Base-by-base conservation (phyloP, 2,888 invertebrate species). In the Cephus pygmeus region DNA sequence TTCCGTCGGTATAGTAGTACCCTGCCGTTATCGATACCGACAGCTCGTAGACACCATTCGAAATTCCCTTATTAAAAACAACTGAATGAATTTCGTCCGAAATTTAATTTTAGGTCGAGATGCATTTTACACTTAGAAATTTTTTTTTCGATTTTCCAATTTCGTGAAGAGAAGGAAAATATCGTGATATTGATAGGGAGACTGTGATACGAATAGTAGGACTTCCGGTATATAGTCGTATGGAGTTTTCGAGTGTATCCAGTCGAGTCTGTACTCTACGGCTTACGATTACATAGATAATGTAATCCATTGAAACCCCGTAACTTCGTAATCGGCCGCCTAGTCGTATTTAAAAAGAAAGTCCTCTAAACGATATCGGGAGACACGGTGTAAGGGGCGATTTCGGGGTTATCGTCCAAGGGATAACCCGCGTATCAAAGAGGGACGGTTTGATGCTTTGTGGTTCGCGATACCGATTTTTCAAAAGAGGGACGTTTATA, bases 71-170 rank as follows among this genome's bases (percentile, higher is more conserved):
- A 9, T 9, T 9, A 15, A 23, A 56, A 23, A 9, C 9, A 40
- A 40, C 0, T 6, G 4, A 56, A 0, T 0, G 1, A 40, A 4
- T 40, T 40, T 23, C 23, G 23, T 1, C 0, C 23, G 2, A 23
- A 56, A 56, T 23, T 56, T 2, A 23, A 56, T 2, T 23, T 56
- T 9, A 56, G 2, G 0, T 56, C 23, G 1, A 56, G 6, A 56
- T 23, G 23, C 1, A 40, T 40, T 15, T 40, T 40, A 1, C 1
- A 15, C 0, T 1, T 1, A 4, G 4, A 36, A 0, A 36, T 1
- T 12, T 35, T 11, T 9, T 34, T 9, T 1, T 34, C 0, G 9
- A 34, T 34, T 34, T 34, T 34, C 34, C 35, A 35, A 40, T 15
- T 40, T 15, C 40, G 6, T 6, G 0, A 1, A 40, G 12, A 6